Conservation (phyloP, 2,888 invertebrate species). For the Papilio demoleus region DNA sequence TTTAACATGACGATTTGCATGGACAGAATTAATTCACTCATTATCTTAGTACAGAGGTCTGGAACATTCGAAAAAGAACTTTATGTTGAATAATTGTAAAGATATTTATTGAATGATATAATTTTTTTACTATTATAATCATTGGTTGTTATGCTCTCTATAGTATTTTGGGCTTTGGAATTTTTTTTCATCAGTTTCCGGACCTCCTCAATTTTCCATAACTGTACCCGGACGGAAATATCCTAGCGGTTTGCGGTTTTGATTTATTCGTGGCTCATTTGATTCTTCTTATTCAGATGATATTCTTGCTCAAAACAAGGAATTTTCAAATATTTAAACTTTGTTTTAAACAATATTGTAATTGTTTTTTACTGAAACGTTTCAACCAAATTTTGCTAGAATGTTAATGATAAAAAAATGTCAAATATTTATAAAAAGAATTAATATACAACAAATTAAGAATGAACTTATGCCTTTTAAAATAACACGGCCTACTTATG, state of each 20-base stretch:
- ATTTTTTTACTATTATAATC: background rate
- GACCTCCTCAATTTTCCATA: background rate
- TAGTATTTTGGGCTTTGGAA: background rate
- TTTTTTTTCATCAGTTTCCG: background rate
- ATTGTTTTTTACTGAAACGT: no score
- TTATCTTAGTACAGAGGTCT: background rate
- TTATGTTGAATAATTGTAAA: background rate
- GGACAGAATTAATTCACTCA: constrained; percentile 1
- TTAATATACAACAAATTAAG: constrained; percentile 10
- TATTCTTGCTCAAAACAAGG: background rate
- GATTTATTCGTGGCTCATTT: background rate
- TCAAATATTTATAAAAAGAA: background rate
- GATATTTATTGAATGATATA: background rate
- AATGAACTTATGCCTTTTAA: background rate
- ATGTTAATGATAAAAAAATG: no score
- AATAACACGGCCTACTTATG: constrained; percentile 8
- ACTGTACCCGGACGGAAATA: background rate
- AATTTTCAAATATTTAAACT: background rate
- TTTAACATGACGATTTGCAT: constrained; percentile 18
- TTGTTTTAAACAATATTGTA: no score
- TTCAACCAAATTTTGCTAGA: no score
- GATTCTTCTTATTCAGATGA: no score
- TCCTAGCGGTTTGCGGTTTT: constrained; percentile 9
- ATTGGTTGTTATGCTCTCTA: background rate
- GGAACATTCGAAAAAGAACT: background rate